Conservation (phyloP, 1,140 invertebrate species). For the Drosophila setifemur region DNA sequence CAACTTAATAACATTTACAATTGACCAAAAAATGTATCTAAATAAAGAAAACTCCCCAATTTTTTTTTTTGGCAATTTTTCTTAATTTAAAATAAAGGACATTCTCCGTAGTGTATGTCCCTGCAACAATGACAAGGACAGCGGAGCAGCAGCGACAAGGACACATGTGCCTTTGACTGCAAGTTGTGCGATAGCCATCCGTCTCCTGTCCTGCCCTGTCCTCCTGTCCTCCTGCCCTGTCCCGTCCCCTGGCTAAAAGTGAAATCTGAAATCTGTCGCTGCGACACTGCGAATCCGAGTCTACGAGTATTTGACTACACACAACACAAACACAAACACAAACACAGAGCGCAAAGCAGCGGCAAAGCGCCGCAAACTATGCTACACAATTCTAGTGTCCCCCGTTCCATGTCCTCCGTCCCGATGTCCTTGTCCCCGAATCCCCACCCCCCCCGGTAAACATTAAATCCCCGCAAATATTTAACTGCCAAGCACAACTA, state of each 20-base stretch:
- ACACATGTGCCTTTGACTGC: constrained; percentile 75
- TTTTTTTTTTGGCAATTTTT: too few relatives aligned
- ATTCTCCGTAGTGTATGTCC: constrained; percentile 5
- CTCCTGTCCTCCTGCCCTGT: too few relatives aligned
- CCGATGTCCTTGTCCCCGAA: neutral
- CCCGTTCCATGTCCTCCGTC: neutral
- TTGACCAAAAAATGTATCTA: too few relatives aligned
- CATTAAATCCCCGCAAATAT: constrained; percentile 74
- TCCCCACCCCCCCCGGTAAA: constrained; percentile 23
- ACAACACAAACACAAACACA: constrained; percentile 43
- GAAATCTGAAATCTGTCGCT: constrained; percentile 69
- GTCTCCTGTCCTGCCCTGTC: too few relatives aligned
- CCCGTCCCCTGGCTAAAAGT: constrained; percentile 60
- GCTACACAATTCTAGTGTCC: constrained; percentile 7
- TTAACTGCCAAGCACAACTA: constrained; percentile 46
- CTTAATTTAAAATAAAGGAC: neutral
- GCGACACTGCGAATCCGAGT: constrained; percentile 58
- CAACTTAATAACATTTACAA: too few relatives aligned
- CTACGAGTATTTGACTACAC: constrained; percentile 41
- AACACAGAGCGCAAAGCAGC: constrained; percentile 24
- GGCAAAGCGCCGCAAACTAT: constrained; percentile 53
- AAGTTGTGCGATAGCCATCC: constrained; percentile 49
- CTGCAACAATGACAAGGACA: constrained; percentile 64
- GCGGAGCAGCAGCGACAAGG: constrained; percentile 47
- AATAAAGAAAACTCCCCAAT: too few relatives aligned